phyloP scores from a whole-genome alignment of 2,888 invertebrate species.

The Ormyrus thymus region DNA sequence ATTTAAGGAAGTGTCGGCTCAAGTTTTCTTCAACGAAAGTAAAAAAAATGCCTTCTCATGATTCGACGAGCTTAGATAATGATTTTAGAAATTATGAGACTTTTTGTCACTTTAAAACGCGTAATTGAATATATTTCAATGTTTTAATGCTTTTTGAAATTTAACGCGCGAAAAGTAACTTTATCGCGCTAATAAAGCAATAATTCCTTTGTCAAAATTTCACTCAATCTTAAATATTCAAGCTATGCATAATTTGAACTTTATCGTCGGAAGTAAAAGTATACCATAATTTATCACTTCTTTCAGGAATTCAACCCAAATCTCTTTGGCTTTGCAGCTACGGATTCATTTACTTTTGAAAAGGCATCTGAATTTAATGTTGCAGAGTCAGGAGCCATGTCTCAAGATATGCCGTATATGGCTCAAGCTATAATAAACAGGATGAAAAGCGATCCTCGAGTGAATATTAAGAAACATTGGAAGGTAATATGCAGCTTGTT shows the following conservation, averaged over 20 bases:
- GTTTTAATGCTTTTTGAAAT: too few relatives aligned
- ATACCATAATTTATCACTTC: too few relatives aligned
- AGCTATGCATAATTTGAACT: too few relatives aligned
- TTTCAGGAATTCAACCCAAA: constrained; percentile 79
- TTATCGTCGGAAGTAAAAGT: too few relatives aligned
- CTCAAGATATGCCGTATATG: constrained; percentile 78
- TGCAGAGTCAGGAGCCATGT: constrained; percentile 79
- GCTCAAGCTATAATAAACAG: constrained; percentile 77
- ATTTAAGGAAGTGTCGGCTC: constrained; percentile 16
- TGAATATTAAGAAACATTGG: constrained; percentile 79
- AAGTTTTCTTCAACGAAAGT: not conserved
- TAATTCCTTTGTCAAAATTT: too few relatives aligned
- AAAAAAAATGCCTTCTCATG: not conserved
- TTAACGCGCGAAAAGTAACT: too few relatives aligned
- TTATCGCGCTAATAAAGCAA: too few relatives aligned
- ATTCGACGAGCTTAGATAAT: too few relatives aligned
- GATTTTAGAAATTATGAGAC: too few relatives aligned
- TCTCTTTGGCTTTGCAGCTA: constrained; percentile 79
- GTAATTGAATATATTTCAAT: too few relatives aligned
- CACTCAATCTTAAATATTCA: too few relatives aligned
- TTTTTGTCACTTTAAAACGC: too few relatives aligned
- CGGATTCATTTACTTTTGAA: constrained; percentile 76
- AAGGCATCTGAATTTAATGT: constrained; percentile 78
- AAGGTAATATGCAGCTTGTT: constrained; percentile 73
- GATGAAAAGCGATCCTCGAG: constrained; percentile 76